Base-by-base conservation (phyloP, 2,113 vertebrate species). In the Eretmochelys imbricata region DNA sequence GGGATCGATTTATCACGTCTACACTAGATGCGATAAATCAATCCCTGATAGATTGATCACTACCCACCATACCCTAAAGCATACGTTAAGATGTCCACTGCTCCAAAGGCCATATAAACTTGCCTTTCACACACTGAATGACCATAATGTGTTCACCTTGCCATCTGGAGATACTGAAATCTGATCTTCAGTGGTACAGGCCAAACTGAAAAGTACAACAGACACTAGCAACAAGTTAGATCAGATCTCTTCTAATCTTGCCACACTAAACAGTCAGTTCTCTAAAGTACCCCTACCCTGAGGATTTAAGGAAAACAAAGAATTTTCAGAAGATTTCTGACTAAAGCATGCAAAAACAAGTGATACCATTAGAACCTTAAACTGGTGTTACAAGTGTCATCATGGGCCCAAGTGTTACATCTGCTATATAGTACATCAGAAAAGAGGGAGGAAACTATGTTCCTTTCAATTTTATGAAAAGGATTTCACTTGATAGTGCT, bases 141-240 rank as follows among this genome's bases (percentile, higher is more conserved):
- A 17, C 49, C 82, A 85, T 13, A 89, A 69, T 0, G 0, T 4
- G 17, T 13, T 59, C 69, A 65, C 82, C 82, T 75, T 91, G 53
- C 35, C 75, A 10, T 57, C 2, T 0, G n/a, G 75, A 88, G 65
- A 92, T 4, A 14, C 35, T 17, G 57, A 85, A 87, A 75, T 27
- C 10, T n/a, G 5, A 86, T 78, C 79, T 69, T 65, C 35, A 57
- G 42, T 17, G 14, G 46, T 50, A 81, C 0, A 51, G 35, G 17
- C n/a, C 87, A 91, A 55, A 85, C 46, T 92, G 75, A 87, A 93
- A 92, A 88, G 19, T 46, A 88, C 46, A 89, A 55, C 38, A 91
- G 89, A 88, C 1, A 0, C 0, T 54, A 87, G 89, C 86, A 84
- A 88, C 25, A 89, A 76, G 59, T 42, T 29, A 50, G 38, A 83